phyloP scores from a whole-genome alignment of 2,888 invertebrate species.

The Athalia cordata region DNA sequence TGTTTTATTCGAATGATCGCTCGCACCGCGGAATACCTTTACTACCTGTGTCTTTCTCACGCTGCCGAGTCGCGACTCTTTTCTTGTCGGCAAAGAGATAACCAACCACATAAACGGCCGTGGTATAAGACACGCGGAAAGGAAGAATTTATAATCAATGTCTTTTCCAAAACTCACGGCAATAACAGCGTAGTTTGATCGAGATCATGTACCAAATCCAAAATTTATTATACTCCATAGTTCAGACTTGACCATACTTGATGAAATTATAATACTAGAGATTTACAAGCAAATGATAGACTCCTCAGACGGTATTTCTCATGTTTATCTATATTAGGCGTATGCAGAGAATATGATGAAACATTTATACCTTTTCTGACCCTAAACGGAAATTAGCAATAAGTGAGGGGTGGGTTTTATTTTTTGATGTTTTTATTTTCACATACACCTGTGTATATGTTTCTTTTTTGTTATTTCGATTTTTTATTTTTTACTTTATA shows the following conservation, averaged over 20 bases:
- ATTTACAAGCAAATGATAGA: too few relatives aligned
- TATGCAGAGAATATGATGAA: background rate
- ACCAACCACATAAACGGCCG: constrained; percentile 35
- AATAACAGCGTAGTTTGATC: constrained; percentile 45
- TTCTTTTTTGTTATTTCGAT: background rate
- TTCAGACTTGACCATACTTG: background rate
- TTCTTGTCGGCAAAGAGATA: constrained; percentile 32
- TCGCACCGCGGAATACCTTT: constrained; percentile 38
- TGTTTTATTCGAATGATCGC: constrained; percentile 43
- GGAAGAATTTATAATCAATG: constrained; percentile 27
- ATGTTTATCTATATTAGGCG: background rate
- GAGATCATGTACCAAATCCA: constrained; percentile 42
- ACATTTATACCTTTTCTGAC: too few relatives aligned
- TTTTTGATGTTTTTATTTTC: too few relatives aligned
- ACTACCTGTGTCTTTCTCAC: constrained; percentile 35
- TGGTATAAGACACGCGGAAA: background rate
- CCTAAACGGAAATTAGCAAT: too few relatives aligned
- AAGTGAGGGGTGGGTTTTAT: too few relatives aligned
- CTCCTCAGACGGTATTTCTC: too few relatives aligned
- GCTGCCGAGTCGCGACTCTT: constrained; percentile 21
- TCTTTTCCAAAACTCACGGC: background rate
- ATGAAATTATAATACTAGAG: background rate
- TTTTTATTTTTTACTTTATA: constrained; percentile 45
- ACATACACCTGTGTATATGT: too few relatives aligned
- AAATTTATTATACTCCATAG: background rate